A percentile compares a stretch with the other conserved stretches of the same genome.
phyloP scores from a whole-genome alignment of 2,888 invertebrate genomes.

The Tupiocoris notatus region DNA sequence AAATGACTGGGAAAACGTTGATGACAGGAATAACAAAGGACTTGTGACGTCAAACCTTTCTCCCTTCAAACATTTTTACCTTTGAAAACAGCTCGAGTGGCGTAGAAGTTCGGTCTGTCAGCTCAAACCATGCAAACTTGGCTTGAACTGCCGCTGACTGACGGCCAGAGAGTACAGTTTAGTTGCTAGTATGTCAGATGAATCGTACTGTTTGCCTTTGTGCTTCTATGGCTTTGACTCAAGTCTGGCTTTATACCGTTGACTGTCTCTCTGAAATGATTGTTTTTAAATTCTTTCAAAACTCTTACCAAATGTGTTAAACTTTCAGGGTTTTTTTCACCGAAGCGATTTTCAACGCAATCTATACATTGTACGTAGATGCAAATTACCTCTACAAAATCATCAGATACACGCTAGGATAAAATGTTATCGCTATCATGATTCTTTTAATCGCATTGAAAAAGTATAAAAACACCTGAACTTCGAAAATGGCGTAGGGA shows the following conservation, averaged over 20 bases:
- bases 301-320: too few relatives aligned
- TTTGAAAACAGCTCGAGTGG: not conserved
- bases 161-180: not conserved
- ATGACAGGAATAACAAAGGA: not conserved
- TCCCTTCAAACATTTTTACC: not conserved
- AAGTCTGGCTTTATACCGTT: not conserved
- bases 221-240: not conserved
- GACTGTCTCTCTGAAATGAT: not conserved
- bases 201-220: not conserved
- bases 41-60: not conserved
- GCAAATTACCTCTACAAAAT: too few relatives aligned
- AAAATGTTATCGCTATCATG: too few relatives aligned
- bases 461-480: too few relatives aligned
- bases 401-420: too few relatives aligned
- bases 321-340: too few relatives aligned
- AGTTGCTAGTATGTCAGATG: not conserved
- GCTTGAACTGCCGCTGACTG: not conserved
- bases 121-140: not conserved
- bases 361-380: too few relatives aligned
- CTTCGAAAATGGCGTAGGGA: too few relatives aligned
- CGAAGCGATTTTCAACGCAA: too few relatives aligned
- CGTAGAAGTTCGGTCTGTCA: not conserved
- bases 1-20: not conserved
- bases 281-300: too few relatives aligned
- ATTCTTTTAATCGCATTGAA: too few relatives aligned